Conservation (phyloP, 2,113 vertebrate species). For the Rhinolophus ferrumequinum region DNA sequence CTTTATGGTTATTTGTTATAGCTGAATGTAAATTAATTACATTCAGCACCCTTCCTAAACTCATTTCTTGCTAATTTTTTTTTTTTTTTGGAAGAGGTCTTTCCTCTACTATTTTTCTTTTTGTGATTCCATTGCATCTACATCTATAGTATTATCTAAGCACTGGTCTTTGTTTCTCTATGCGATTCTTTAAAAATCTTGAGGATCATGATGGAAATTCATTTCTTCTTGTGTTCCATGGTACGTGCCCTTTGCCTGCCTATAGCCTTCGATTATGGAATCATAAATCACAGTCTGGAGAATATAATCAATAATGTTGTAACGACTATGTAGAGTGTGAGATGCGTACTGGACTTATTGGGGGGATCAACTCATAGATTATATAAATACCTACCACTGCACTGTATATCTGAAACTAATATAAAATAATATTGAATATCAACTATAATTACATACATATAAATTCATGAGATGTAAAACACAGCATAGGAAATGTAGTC, state of each 20-base stretch:
- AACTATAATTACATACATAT: too few relatives aligned
- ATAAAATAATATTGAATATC: too few relatives aligned
- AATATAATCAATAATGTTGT: too few relatives aligned
- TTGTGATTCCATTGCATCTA: not conserved
- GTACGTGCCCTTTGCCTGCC: not conserved
- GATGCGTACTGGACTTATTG: too few relatives aligned
- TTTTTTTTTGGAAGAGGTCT: not conserved
- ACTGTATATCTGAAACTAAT: too few relatives aligned
- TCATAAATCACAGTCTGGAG: conserved; percentile 33
- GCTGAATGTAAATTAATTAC: not conserved
- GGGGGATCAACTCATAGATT: too few relatives aligned
- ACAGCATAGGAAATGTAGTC: too few relatives aligned
- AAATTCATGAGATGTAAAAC: too few relatives aligned
- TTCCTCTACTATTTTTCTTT: not conserved
- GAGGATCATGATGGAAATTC: not conserved
- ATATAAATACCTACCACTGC: too few relatives aligned
- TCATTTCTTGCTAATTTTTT: not conserved
- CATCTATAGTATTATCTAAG: not conserved
- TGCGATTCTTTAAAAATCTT: not conserved
- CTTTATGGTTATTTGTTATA: not conserved
- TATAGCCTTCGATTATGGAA: not conserved
- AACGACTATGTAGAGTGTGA: too few relatives aligned
- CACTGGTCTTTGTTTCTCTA: conserved; percentile 28
- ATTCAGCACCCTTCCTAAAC: not conserved
- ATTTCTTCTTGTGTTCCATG: conserved; percentile 41